phyloP scores from a whole-genome alignment of 2,113 vertebrate species.

The Tragelaphus buxtoni region DNA sequence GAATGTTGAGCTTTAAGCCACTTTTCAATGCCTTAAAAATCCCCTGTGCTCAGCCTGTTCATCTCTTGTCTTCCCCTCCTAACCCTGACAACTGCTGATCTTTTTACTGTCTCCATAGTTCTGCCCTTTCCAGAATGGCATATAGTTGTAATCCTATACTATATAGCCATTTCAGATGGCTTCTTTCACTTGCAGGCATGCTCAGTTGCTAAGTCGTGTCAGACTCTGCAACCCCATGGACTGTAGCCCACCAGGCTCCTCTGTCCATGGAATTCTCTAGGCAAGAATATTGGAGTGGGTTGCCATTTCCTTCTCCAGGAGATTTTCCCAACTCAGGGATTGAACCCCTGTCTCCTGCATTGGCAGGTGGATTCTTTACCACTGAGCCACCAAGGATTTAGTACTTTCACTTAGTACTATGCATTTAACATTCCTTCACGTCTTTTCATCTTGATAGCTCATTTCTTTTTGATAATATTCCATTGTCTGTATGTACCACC shows the following conservation, averaged over 20 bases:
- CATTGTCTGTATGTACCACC: background rate
- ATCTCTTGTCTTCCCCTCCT: background rate
- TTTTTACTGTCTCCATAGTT: background rate
- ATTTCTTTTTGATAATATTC: background rate
- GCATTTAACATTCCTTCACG: background rate
- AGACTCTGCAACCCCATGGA: background rate
- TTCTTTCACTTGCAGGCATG: background rate
- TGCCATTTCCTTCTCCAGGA: background rate
- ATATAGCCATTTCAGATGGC: background rate
- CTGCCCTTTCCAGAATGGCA: background rate
- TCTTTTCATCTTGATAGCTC: background rate
- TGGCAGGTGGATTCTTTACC: background rate
- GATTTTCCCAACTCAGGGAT: accelerated
- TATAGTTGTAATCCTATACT: background rate
- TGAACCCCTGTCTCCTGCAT: background rate
- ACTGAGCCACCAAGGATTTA: background rate
- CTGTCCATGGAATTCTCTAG: background rate
- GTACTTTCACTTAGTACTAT: background rate
- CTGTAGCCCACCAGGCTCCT: background rate
- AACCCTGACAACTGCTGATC: background rate
- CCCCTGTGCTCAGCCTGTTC: background rate
- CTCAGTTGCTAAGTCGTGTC: background rate
- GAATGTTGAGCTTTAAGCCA: background rate
- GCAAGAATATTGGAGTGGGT: background rate
- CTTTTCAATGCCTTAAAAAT: background rate